Conservation (phyloP, 2,888 invertebrate genomes). For the Carcina quercana region DNA sequence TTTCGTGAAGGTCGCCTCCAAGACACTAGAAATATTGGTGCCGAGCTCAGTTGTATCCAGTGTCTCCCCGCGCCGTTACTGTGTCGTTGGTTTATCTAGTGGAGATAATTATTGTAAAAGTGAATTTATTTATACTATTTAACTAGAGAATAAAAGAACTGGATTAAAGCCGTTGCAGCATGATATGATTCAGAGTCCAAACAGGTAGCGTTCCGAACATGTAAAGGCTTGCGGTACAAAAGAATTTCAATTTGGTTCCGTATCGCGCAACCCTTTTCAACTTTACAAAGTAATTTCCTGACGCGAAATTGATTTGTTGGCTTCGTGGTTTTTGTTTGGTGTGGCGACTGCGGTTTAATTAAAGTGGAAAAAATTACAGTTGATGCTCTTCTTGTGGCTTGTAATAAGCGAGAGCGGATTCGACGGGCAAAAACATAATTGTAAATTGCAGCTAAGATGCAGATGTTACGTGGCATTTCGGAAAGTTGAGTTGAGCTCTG, state of each 20-base stretch:
- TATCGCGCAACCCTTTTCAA: constrained; percentile 65
- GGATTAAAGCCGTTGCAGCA: constrained; percentile 9
- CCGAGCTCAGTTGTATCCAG: neutral
- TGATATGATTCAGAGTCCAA: constrained; percentile 41
- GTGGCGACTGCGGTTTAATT: constrained; percentile 56
- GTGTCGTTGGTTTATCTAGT: constrained; percentile 14
- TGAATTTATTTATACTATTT: no score
- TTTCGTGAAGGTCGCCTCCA: no score
- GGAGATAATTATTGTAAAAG: constrained; percentile 9
- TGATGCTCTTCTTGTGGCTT: constrained; percentile 1
- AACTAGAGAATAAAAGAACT: no score
- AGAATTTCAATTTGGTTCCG: constrained; percentile 70
- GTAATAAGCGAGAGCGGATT: no score
- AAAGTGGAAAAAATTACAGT: constrained; percentile 34
- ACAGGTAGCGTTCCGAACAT: constrained; percentile 63
- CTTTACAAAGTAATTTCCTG: constrained; percentile 69
- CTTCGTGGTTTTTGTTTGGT: constrained; percentile 59
- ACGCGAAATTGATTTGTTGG: constrained; percentile 69
- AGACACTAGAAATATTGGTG: no score
- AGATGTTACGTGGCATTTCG: no score
- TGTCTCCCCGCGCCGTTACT: neutral
- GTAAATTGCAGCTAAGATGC: no score
- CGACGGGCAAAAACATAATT: no score
- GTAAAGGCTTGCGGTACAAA: constrained; percentile 60
- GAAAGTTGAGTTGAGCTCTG: no score